These are phyloP conservation scores for Hirudinaria manillensis DNA, from an alignment of 2,888 invertebrate genomes.

Conservation along the genomic window DNA sequence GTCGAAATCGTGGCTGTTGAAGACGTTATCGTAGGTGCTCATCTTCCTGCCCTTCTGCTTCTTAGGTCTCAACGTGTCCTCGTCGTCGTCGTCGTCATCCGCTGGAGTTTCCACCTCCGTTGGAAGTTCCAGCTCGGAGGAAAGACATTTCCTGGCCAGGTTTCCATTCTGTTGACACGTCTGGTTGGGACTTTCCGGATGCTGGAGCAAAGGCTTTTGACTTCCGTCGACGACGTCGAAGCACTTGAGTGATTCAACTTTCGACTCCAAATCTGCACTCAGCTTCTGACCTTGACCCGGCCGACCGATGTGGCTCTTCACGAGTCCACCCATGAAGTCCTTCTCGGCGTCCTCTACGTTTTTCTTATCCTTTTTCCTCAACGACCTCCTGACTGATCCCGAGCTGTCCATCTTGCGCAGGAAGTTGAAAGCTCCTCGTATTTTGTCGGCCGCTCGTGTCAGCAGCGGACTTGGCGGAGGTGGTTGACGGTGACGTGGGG, in stretches of 20 bases:
- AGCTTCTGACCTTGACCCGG: neutral
- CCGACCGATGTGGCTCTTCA: neutral
- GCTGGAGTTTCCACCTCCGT: neutral
- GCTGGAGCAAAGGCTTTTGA: neutral
- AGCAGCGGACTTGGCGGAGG: neutral
- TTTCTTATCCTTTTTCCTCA: neutral
- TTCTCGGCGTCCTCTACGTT: neutral
- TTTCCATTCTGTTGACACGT: neutral
- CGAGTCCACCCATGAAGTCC: neutral
- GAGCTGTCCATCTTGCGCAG: too few species aligned
- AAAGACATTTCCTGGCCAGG: neutral
- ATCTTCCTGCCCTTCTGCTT: neutral
- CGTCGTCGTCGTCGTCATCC: too few species aligned
- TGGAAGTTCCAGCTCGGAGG: neutral
- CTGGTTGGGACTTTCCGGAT: neutral
- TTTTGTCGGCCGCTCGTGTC: neutral
- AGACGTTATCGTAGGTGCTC: conserved; percentile 8
- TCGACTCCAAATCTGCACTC: neutral
- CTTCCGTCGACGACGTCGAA: too few species aligned
- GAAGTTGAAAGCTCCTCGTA: neutral
- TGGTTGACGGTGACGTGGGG: neutral
- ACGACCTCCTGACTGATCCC: neutral
- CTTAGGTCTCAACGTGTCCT: neutral
- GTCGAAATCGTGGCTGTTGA: neutral
- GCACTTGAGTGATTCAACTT: too few species aligned